Evolutionary conservation across 1,140 invertebrate genomes (phyloP).

Genomic region (Drosophila kanapiae): DNA sequence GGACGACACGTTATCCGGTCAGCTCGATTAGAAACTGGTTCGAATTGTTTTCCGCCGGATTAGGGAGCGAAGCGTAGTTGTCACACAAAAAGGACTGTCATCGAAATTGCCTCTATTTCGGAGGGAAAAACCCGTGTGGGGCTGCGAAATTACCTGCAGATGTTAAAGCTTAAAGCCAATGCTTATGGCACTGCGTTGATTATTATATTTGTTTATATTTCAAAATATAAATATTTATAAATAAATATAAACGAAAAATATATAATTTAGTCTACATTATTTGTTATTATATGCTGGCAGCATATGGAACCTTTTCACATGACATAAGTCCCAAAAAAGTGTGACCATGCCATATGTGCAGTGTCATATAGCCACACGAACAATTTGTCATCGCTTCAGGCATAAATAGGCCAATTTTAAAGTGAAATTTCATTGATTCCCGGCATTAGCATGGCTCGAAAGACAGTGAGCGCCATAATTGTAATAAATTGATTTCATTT

Average conservation of each 20-base stretch:
- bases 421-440: not conserved
- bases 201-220: too few species aligned
- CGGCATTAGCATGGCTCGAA: too few species aligned
- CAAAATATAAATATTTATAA: too few species aligned
- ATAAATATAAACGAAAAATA: too few species aligned
- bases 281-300: too few species aligned
- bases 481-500: constrained; percentile 6
- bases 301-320: too few species aligned
- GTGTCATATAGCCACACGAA: not conserved
- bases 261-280: too few species aligned
- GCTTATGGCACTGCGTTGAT: not conserved
- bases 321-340: not conserved
- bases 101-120: not conserved
- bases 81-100: not conserved
- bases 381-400: not conserved
- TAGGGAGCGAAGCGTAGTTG: constrained; percentile 3
- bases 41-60: constrained; percentile 14
- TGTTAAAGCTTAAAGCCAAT: not conserved
- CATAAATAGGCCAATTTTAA: not conserved
- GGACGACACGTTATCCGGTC: constrained; percentile 22
- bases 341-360: not conserved
- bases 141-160: not conserved
- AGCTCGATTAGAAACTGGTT: constrained; percentile 24
- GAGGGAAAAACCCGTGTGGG: too few species aligned
- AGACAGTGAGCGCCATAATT: constrained; percentile 1